Base-by-base conservation (phyloP, 2,797 vertebrate species). In the Ciconia nigra region DNA sequence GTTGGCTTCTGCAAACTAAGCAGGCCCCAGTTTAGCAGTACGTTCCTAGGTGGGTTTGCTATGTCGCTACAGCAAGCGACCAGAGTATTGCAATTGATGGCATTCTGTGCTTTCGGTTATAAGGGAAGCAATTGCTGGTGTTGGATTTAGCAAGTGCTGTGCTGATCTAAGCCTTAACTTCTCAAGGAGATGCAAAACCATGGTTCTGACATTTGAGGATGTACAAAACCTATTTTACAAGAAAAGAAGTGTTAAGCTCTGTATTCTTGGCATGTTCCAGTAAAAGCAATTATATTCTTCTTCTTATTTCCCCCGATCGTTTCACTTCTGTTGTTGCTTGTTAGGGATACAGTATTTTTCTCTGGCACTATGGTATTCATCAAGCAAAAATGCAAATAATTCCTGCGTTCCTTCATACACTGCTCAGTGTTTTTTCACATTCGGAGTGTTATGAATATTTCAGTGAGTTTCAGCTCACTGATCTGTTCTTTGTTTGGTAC, bases 71-170 rank as follows among this genome's bases (percentile, higher is more conserved):
- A 63, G 62, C 19, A 13, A 59, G 67, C 4, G 6, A 7, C 9
- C 8, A 2, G 21, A 57, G 28, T 3, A 1, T 11, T 66, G 44
- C 29, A 7, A 3, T 1, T 29, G 33, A 17, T 67, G 67, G 51
- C 54, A 41, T 70, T 76, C 39, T 0, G 0, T 35, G 67, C 61
- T 74, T 49, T 67, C 0, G 2, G 35, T 39, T 72, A 4, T 35
- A 51, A 76, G 61, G 54, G 71, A 54, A 79, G 46, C 20, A 37
- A 7, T 46, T 3, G 2, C 57, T 21, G 11, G 25, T 2, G 72
- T 6, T 72, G 76, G 33, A 12, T 65, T 95, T 63, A 83, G 31
- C 54, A 42, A 62, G 47, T 18, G 42, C 42, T 35, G 24, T 49
- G 25, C 33, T 51, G 71, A 37, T 42, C 13, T 13, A 42, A 57